Conservation (phyloP, 2,888 invertebrate genomes). For the Euzophera pinguis region DNA sequence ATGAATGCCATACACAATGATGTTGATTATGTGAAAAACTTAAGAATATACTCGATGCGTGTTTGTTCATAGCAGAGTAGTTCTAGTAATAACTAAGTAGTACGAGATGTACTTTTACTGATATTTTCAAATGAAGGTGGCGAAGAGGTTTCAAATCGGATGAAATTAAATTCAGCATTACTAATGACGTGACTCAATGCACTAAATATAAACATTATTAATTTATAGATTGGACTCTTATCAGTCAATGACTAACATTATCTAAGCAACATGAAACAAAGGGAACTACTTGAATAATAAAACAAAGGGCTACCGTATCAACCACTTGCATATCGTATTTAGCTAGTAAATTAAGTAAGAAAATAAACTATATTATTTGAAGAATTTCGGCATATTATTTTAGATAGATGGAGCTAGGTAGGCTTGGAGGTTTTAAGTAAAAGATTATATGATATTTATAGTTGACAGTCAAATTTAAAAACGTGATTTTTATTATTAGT, state of each 20-base stretch:
- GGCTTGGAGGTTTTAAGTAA: no score
- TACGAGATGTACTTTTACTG: no score
- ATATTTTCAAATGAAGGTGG: no score
- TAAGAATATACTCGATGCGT: background rate
- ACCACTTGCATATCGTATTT: background rate
- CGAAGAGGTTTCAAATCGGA: background rate
- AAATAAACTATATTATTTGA: no score
- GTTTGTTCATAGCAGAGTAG: background rate
- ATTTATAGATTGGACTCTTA: slow-evolving; percentile 1
- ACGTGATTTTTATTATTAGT: no score
- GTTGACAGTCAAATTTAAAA: no score
- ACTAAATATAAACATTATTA: background rate
- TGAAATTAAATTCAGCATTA: background rate
- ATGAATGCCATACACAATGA: background rate
- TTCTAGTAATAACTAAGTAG: background rate
- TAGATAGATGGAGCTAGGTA: no score
- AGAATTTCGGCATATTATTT: no score
- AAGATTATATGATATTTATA: no score
- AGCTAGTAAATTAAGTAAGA: no score
- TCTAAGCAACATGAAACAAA: background rate
- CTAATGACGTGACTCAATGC: background rate
- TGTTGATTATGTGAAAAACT: background rate
- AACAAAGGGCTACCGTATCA: slow-evolving; percentile 1
- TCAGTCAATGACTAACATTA: slow-evolving; percentile 11
- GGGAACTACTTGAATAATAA: background rate